Evolutionary conservation across 2,797 vertebrate genomes (phyloP), one percentile per base, ranked within the genome.

Genomic region (Cheirogaleus major): DNA sequence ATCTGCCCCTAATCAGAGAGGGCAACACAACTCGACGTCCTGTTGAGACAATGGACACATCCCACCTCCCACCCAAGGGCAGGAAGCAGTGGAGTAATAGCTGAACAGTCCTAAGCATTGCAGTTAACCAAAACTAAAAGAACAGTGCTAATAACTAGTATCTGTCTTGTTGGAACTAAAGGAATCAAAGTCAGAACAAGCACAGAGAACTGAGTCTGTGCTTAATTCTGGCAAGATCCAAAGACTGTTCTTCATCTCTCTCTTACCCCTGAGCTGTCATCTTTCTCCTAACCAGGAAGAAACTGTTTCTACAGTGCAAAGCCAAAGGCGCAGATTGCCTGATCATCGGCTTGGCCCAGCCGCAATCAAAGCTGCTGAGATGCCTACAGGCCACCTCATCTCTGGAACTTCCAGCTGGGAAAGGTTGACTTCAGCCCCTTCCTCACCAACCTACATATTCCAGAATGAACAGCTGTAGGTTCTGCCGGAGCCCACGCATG

Each of bases 351-450:
- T 0, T 4, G 22, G 35, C 4, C 70, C 61, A 65, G 41, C 9
- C 32, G 41, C 20, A 59, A 30, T 43, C 30, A 65, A 41, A 63
- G 63, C 52, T 90, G 23, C 70, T 23, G n/a, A 59, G 35, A 14
- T 11, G 7, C 27, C 11, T 5, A 0, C 5, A 20, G 25, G 10
- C 8, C n/a, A 13, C 10, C 45, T 12, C 27, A 41, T 35, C 35
- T 59, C 52, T 22, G 27, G 13, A 59, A 43, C 50, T 17, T 35
- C 76, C 22, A 55, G 41, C 45, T 13, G 35, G 43, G 15, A 52
- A 35, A 52, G 43, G n/a, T 14, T 12, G 32, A n/a, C 18, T 18
- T 35, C 8, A 52, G 32, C 43, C 5, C 15, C 12, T n/a, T 41
- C 22, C 23, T 45, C 35, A 27, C 23, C 35, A 61, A 14, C 22